Evolutionary conservation across 2,113 vertebrate species (phyloP), one percentile per base, ranked within the genome.

Genomic region (Camelus bactrianus): DNA sequence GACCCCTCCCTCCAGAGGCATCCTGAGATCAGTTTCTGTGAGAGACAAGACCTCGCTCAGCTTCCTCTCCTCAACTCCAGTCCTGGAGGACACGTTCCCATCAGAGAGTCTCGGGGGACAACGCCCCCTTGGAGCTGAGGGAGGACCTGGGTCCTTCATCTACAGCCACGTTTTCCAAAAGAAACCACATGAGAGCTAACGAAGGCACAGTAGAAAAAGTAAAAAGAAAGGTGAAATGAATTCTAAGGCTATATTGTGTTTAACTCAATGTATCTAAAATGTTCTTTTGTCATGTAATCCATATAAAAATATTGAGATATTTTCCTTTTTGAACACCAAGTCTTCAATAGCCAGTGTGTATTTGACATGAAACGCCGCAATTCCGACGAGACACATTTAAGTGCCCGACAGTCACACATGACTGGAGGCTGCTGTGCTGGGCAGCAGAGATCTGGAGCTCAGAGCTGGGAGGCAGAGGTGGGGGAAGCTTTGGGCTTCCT

Each of bases 391-490:
- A 32, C n/a, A 20, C 13, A 7, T 32, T 58, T 58, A 65, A 12
- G 73, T 30, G 26, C 30, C 42, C n/a, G 11, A 0, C 1, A 0
- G 13, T 28, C n/a, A 1, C 38, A 4, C 3, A 50, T n/a, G 75
- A 19, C 58, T 10, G 24, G 67, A 2, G n/a, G 62, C 48, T 46
- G 24, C 83, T 16, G 28, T 6, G 3, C 2, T n/a, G 83, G 58
- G 11, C 22, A 3, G 73, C 22, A 1, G 8, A 8, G 67, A 38
- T 8, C 30, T 28, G 32, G 56, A 86, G 38, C 83, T 81, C 42
- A 9, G 70, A 35, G 17, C 65, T 9, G 54, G 52, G 56, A 35
- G 82, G 67, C 15, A 13, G 84, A 50, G 8, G 5, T 22, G 8
- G 42, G 22, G 48, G 48, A 67, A 10, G 30, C 35, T 46, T 54